Evolutionary conservation across 2,888 invertebrate genomes (phyloP).

Genomic region (Eupsilia transversa): DNA sequence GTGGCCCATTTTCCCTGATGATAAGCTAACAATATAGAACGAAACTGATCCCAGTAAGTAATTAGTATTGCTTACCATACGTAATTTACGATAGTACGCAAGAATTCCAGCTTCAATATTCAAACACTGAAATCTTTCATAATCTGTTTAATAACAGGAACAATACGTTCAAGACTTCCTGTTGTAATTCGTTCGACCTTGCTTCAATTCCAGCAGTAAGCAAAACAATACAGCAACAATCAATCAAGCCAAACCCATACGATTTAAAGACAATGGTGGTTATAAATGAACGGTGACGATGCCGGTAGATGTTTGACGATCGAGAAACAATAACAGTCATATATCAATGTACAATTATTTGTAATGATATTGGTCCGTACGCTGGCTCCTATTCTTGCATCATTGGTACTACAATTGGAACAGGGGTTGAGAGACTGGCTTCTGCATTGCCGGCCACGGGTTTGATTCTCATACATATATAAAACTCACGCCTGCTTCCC

Average conservation of each 20-base stretch:
- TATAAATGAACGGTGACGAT: neutral
- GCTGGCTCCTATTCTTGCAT: neutral
- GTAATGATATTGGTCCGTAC: neutral
- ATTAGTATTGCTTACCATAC: neutral
- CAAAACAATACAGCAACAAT: slow-evolving; percentile 30
- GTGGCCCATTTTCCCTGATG: neutral
- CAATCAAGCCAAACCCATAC: slow-evolving; percentile 44
- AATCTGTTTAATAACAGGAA: neutral
- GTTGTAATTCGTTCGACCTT: slow-evolving; percentile 27
- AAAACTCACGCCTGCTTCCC: too few species aligned
- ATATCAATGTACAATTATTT: neutral
- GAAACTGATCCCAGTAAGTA: neutral
- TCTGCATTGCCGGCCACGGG: neutral
- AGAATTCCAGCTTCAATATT: neutral
- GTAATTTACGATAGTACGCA: neutral
- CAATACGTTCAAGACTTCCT: slow-evolving; percentile 39
- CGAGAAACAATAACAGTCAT: slow-evolving; percentile 12
- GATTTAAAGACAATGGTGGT: slow-evolving; percentile 26
- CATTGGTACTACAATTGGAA: neutral
- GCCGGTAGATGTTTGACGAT: neutral
- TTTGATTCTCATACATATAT: neutral
- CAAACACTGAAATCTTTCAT: neutral
- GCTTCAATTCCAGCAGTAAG: slow-evolving; percentile 11
- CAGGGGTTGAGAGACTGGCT: too few species aligned
- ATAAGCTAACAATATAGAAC: neutral